Percentiles rank a stretch among this genome's conserved stretches.
phyloP scores from a whole-genome alignment of 1,140 invertebrate genomes.

The Rhagoletis pomonella region DNA sequence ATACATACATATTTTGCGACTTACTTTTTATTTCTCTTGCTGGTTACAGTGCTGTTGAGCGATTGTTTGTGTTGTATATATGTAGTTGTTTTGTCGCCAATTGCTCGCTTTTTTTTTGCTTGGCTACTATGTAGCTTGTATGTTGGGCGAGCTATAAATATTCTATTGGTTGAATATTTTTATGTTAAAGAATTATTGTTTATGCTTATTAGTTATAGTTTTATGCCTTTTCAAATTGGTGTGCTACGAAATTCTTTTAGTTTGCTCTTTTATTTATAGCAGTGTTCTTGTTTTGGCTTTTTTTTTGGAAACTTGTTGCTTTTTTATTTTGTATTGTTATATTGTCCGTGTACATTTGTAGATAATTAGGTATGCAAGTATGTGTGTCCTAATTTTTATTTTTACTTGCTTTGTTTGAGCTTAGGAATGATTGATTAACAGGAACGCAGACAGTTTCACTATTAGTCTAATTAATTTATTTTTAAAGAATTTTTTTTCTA shows the following conservation, averaged over 20 bases:
- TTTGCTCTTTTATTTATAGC: conserved; percentile 21
- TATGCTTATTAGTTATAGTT: not conserved
- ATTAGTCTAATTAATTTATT: not conserved
- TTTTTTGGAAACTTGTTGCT: conserved; percentile 47
- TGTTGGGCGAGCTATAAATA: not conserved
- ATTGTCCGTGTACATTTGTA: no score
- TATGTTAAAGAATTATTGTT: not conserved
- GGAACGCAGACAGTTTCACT: conserved; percentile 23
- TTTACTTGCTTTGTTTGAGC: not conserved
- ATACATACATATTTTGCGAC: no score
- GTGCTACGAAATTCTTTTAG: not conserved
- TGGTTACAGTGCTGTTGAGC: no score
- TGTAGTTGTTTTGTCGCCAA: no score
- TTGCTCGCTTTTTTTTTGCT: not conserved
- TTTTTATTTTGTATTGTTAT: not conserved
- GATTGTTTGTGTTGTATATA: no score
- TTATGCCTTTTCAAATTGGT: not conserved
- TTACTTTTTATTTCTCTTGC: no score
- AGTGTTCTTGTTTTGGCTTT: no score
- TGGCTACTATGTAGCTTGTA: not conserved
- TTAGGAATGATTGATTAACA: conserved; percentile 44
- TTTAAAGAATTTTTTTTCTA: not conserved
- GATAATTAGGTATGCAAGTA: not conserved
- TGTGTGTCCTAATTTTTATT: conserved; percentile 17
- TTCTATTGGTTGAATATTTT: not conserved